Evolutionary conservation across 2,113 vertebrate genomes (phyloP).

Genomic region (Protobothrops flavoviridis): DNA sequence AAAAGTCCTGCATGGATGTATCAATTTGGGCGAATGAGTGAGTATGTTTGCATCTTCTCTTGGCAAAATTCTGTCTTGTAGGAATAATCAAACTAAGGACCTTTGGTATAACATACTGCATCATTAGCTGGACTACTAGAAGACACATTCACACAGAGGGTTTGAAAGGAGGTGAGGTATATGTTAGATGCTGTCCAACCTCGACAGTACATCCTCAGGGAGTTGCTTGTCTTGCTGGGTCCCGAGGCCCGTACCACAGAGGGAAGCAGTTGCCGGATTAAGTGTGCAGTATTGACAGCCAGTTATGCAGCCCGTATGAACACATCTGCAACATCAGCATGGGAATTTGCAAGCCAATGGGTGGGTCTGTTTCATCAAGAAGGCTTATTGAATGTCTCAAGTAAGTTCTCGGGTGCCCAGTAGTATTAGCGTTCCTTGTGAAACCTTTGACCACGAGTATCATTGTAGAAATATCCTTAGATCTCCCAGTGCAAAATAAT

Average conservation of each 20-base stretch:
- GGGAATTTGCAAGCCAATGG: not conserved
- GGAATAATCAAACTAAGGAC: slow-evolving; percentile 35
- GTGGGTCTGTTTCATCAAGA: not conserved
- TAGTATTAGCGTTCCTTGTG: not conserved
- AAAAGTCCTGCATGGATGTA: slow-evolving; percentile 52
- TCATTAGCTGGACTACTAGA: slow-evolving; percentile 21
- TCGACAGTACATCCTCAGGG: not conserved
- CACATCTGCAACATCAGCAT: not conserved
- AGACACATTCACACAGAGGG: slow-evolving; percentile 33
- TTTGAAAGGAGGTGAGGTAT: not conserved
- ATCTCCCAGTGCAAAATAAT: not conserved
- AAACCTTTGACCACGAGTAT: not conserved
- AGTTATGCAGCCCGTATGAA: not conserved
- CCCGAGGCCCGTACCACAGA: not conserved
- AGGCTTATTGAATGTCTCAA: not conserved
- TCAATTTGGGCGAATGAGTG: slow-evolving; percentile 40
- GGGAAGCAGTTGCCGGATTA: not conserved
- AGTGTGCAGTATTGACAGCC: not conserved
- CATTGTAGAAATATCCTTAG: not conserved
- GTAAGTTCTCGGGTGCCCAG: not conserved
- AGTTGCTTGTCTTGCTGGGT: not conserved
- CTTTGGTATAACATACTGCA: not conserved
- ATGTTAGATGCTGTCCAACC: not conserved
- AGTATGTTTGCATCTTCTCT: slow-evolving; percentile 40
- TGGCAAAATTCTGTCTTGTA: slow-evolving; percentile 45